Percentiles rank a stretch among this genome's conserved stretches.
Evolutionary conservation across 2,888 invertebrate species (phyloP).

Genomic region (Steromphala cineraria): DNA sequence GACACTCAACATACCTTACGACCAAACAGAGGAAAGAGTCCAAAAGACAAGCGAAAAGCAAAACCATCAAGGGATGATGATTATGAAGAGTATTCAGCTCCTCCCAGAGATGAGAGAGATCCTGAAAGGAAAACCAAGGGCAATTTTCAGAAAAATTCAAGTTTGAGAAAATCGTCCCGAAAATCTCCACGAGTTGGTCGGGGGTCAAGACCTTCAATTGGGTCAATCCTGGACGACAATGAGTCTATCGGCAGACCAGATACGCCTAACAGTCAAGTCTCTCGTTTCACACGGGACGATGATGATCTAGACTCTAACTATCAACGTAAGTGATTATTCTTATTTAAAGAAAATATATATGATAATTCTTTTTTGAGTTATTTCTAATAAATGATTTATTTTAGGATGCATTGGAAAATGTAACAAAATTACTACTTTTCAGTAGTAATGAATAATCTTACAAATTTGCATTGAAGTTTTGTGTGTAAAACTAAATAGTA

Average conservation of each 20-base stretch:
- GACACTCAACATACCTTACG: conserved; percentile 38
- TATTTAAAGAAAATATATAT: too few relatives aligned
- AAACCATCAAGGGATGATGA: conserved; percentile 1
- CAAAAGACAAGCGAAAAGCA: neutral
- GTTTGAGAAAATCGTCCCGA: conserved; percentile 29
- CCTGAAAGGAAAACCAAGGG: conserved; percentile 25
- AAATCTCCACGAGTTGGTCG: conserved; percentile 38
- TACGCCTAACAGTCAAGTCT: conserved; percentile 34
- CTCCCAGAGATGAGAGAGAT: conserved; percentile 30
- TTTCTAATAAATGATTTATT: too few relatives aligned
- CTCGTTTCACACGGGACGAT: conserved; percentile 27
- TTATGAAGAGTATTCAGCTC: neutral
- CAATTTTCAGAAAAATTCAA: conserved; percentile 35
- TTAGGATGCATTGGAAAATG: too few relatives aligned
- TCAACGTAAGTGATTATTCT: conserved; percentile 32
- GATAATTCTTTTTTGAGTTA: too few relatives aligned
- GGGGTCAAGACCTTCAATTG: conserved; percentile 32
- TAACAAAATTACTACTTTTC: too few relatives aligned
- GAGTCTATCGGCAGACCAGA: conserved; percentile 29
- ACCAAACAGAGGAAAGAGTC: conserved; percentile 33
- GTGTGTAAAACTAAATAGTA: neutral
- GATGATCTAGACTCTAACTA: conserved; percentile 42
- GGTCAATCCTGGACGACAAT: conserved; percentile 37
- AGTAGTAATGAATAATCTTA: too few relatives aligned
- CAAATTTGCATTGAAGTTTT: too few relatives aligned